Evolutionary conservation across 1,140 invertebrate species (phyloP).

Genomic region (Sycophaga agraensis): DNA sequence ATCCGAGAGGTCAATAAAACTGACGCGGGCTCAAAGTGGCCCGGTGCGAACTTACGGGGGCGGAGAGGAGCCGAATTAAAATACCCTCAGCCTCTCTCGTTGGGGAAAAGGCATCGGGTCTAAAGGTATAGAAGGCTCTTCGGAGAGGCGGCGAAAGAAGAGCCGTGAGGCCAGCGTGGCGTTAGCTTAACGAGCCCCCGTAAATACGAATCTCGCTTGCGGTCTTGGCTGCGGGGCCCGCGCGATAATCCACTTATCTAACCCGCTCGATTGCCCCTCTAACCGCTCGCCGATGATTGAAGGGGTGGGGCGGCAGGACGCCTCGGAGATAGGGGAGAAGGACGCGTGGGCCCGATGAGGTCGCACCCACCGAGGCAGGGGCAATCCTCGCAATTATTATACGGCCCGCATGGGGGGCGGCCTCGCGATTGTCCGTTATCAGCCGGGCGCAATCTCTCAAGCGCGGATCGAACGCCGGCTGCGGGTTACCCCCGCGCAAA

Average conservation of each 20-base stretch:
- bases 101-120: too few relatives aligned
- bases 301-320: conserved; percentile 5
- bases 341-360: conserved; percentile 11
- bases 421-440: conserved; percentile 10
- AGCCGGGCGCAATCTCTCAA: conserved; percentile 3
- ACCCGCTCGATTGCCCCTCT: conserved; percentile 9
- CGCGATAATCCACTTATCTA: conserved; percentile 21
- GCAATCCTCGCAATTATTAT: conserved; percentile 44
- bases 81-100: too few relatives aligned
- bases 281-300: conserved; percentile 14
- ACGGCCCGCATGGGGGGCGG: too few relatives aligned
- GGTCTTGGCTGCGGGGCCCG: conserved; percentile 1
- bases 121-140: too few relatives aligned
- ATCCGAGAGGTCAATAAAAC: too few relatives aligned
- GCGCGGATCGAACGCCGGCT: neutral
- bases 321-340: conserved; percentile 10
- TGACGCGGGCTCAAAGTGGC: too few relatives aligned
- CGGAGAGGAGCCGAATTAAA: too few relatives aligned
- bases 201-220: conserved; percentile 13
- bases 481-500: neutral
- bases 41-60: too few relatives aligned
- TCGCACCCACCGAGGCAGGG: neutral
- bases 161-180: too few relatives aligned
- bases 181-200: neutral
- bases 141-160: too few relatives aligned